These are phyloP conservation scores for Heptranchias perlo DNA, from an alignment of 2,113 vertebrate species.

Conservation along the genomic window DNA sequence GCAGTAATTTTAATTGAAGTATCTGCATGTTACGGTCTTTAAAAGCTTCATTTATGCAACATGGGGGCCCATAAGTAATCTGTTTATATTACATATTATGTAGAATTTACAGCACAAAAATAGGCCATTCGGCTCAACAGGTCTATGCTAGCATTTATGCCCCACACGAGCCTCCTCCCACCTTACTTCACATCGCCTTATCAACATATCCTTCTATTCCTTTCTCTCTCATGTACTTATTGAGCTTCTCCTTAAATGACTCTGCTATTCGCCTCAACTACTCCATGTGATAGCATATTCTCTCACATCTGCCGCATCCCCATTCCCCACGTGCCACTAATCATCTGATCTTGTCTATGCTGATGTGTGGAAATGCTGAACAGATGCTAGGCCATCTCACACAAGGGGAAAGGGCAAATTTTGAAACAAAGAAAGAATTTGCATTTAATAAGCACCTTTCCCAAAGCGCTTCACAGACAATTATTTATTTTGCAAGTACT, in stretches of 20 bases:
- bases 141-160: neutral
- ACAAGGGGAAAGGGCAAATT: no score
- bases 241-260: neutral
- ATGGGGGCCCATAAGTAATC: neutral
- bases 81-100: neutral
- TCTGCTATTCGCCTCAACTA: neutral
- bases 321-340: no score
- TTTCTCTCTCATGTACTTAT: neutral
- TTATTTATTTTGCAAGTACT: no score
- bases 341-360: no score
- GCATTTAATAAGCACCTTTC: no score
- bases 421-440: no score
- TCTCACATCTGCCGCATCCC: neutral
- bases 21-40: neutral
- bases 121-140: neutral
- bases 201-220: neutral
- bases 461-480: no score
- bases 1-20: neutral
- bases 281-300: neutral
- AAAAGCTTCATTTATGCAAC: neutral
- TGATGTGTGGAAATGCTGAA: no score
- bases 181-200: neutral
- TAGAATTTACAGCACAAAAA: neutral
- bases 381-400: no score
- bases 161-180: neutral